Evolutionary conservation across 2,113 vertebrate genomes (phyloP), one percentile per base, ranked within the genome.

Genomic region (Mesoclemmys tuberculata): DNA sequence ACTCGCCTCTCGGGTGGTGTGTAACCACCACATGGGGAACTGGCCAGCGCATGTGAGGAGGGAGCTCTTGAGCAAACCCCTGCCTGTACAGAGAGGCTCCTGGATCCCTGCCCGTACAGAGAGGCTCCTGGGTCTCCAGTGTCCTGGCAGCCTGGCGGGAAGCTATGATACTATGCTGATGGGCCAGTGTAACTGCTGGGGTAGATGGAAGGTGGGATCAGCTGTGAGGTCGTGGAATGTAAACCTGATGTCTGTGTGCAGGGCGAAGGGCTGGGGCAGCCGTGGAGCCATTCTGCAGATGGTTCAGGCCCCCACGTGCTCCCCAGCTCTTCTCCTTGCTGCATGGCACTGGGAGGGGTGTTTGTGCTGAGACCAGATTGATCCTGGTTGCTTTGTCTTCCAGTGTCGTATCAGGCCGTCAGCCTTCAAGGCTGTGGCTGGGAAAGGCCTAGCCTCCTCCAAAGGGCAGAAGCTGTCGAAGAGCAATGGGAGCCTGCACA

Each of bases 351-450:
- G n/a, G n/a, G 41, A 35, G 26, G 18, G 71, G 71, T 44, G 74
- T n/a, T 18, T 29, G 2, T 86, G 27, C 4, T 90, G 79, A 13
- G 46, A 19, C 88, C 71, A n/a, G 41, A 35, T 18, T 92, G 61
- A 29, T 56, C 8, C 6, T 1, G 3, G 1, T 48, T 87, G 8
- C 10, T 2, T 82, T 96, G 38, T 97, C 94, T 96, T 93, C 78
- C 95, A 99, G 99, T 98, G 98, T 89, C 98, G 98, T 19, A 99
- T 99, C 83, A 98, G 99, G 89, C 99, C 99, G 1, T 99, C 99
- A 0, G 99, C 99, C 55, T 99, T 99, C 98, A 99, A 99, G 97
- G 94, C 84, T 0, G 97, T 99, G 89, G 96, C 99, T 0, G 99
- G 99, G 38, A 99, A 99, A 96, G 99, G 98, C 95, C 99, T 99